phyloP scores from a whole-genome alignment of 1,140 invertebrate genomes.

The Cardiocondyla obscurior region DNA sequence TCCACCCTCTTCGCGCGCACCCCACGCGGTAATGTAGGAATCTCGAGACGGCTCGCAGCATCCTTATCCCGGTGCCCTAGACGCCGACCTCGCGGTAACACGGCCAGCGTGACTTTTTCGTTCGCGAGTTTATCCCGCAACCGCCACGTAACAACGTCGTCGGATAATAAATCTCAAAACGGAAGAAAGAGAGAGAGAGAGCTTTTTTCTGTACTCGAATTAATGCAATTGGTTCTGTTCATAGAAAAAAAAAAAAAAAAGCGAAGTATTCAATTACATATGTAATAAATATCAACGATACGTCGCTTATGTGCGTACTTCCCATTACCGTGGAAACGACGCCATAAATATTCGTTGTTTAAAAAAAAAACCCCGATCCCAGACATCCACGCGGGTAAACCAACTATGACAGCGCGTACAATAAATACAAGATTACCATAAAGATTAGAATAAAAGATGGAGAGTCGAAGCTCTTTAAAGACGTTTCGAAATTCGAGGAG shows the following conservation, averaged over 20 bases:
- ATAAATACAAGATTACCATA: background rate
- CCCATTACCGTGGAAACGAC: background rate
- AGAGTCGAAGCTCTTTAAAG: background rate
- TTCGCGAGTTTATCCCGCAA: background rate
- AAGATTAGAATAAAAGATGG: background rate
- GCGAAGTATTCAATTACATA: background rate
- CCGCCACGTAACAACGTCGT: background rate
- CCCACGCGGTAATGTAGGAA: conserved; percentile 69
- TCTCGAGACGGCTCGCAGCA: conserved; percentile 16
- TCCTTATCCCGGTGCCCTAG: conserved; percentile 31
- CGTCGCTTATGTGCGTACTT: background rate
- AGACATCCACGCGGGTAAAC: too few relatives aligned
- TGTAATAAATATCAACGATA: background rate
- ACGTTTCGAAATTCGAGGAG: background rate
- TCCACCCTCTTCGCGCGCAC: background rate
- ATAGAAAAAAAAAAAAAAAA: too few relatives aligned
- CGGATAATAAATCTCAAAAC: conserved; percentile 7
- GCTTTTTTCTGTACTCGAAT: background rate
- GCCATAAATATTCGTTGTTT: background rate
- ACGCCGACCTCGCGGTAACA: conserved; percentile 33
- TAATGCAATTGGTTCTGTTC: background rate
- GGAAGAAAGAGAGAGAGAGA: too few relatives aligned
- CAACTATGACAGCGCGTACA: too few relatives aligned
- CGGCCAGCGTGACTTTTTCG: background rate
- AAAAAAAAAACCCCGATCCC: background rate